Percentiles rank a stretch among this genome's conserved stretches.
Evolutionary conservation across 1,140 invertebrate species (phyloP).

Genomic region (Triops cancriformis): DNA sequence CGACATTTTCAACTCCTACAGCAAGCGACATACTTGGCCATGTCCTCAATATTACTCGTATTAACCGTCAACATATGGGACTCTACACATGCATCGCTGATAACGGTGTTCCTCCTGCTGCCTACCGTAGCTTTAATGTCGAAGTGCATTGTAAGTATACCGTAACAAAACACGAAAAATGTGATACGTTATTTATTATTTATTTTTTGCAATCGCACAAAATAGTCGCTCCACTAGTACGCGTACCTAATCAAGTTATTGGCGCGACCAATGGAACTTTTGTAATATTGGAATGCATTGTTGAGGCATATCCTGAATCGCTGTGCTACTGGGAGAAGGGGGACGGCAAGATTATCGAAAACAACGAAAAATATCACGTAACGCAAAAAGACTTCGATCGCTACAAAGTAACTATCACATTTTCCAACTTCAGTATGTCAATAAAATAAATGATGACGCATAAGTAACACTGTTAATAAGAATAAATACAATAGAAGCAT

Average conservation of each 20-base stretch:
- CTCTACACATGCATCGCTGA: slow-evolving; percentile 75
- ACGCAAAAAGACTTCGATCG: slow-evolving; percentile 45
- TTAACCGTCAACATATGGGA: slow-evolving; percentile 77
- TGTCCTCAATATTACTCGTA: slow-evolving; percentile 66
- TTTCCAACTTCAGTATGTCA: background rate
- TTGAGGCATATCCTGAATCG: slow-evolving; percentile 79
- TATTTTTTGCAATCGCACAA: slow-evolving; percentile 25
- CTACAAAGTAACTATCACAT: slow-evolving; percentile 43
- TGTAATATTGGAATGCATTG: slow-evolving; percentile 51
- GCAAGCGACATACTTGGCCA: slow-evolving; percentile 55
- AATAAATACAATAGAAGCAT: too few species aligned
- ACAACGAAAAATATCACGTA: slow-evolving; percentile 56
- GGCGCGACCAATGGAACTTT: slow-evolving; percentile 57
- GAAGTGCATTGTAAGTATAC: slow-evolving; percentile 79
- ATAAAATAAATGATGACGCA: too few species aligned
- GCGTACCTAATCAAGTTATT: slow-evolving; percentile 63
- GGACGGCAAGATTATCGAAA: slow-evolving; percentile 63
- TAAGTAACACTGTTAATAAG: too few species aligned
- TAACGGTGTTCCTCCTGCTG: slow-evolving; percentile 76
- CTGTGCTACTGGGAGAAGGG: slow-evolving; percentile 74
- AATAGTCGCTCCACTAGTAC: slow-evolving; percentile 70
- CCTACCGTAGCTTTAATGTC: slow-evolving; percentile 66
- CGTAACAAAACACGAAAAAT: background rate
- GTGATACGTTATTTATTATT: slow-evolving; percentile 24
- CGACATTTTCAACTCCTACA: background rate